Evolutionary conservation across 1,140 invertebrate genomes (phyloP).

Genomic region (Drosophila erecta): DNA sequence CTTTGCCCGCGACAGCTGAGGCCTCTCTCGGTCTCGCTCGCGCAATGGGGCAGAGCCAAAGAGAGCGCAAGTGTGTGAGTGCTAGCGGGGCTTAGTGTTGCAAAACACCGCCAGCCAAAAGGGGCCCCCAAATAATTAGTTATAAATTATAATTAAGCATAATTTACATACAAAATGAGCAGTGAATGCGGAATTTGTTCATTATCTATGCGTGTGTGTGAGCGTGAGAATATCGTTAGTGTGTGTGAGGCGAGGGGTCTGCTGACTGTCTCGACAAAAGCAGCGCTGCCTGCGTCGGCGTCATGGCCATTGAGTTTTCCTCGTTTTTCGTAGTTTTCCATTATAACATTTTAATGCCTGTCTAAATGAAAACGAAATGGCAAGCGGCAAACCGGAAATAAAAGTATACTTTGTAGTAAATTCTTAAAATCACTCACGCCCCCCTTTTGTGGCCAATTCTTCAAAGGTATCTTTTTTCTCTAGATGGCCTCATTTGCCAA

Average conservation of each 20-base stretch:
- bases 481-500: slow-evolving; percentile 65
- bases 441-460: slow-evolving; percentile 31
- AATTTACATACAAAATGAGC: slow-evolving; percentile 63
- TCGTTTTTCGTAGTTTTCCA: slow-evolving; percentile 36
- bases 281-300: slow-evolving; percentile 70
- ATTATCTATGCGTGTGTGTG: slow-evolving; percentile 31
- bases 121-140: slow-evolving; percentile 67
- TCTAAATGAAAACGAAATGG: slow-evolving; percentile 60
- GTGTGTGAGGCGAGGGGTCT: slow-evolving; percentile 38
- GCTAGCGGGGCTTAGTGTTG: slow-evolving; percentile 56
- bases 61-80: slow-evolving; percentile 51
- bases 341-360: slow-evolving; percentile 55
- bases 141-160: slow-evolving; percentile 72
- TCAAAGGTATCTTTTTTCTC: slow-evolving; percentile 18
- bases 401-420: slow-evolving; percentile 2
- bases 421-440: slow-evolving; percentile 21
- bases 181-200: slow-evolving; percentile 44
- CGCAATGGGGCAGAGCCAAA: slow-evolving; percentile 75
- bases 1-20: slow-evolving; percentile 61
- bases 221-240: slow-evolving; percentile 15
- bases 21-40: slow-evolving; percentile 65
- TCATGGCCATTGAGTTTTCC: slow-evolving; percentile 85
- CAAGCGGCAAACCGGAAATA: slow-evolving; percentile 48
- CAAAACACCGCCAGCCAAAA: slow-evolving; percentile 41
- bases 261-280: slow-evolving; percentile 65